Conservation (phyloP, 2,113 vertebrate species). For the Eonycteris spelaea region DNA sequence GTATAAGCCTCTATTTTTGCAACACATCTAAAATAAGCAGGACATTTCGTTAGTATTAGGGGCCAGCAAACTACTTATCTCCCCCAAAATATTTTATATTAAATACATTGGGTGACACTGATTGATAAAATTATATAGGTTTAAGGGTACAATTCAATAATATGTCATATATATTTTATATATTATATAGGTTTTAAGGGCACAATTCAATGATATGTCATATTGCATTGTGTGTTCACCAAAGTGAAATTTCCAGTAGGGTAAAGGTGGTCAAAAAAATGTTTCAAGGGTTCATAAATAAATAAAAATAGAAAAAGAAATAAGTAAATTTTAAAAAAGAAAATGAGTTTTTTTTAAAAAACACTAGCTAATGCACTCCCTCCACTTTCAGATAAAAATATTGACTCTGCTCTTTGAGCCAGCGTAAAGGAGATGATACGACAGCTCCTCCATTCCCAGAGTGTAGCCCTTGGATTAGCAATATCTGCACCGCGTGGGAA, state of each 20-base stretch:
- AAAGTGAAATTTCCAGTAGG: no score
- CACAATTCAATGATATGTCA: no score
- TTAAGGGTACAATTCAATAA: no score
- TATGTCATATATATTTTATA: no score
- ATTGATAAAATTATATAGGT: no score
- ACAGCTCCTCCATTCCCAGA: not conserved
- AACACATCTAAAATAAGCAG: constrained; percentile 1
- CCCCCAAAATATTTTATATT: no score
- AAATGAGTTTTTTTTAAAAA: not conserved
- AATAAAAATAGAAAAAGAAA: not conserved
- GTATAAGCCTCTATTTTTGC: not conserved
- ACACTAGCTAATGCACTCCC: not conserved
- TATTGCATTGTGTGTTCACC: no score
- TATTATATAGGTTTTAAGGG: no score
- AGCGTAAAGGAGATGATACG: not conserved
- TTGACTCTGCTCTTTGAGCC: not conserved
- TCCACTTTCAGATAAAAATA: not conserved
- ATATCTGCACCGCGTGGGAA: not conserved
- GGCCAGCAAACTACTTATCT: not conserved
- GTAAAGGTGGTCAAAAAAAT: not conserved
- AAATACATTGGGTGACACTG: no score
- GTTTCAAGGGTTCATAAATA: not conserved
- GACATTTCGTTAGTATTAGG: not conserved
- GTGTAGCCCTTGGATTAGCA: not conserved
- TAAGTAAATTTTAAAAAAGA: not conserved